Evolutionary conservation across 2,888 invertebrate genomes (phyloP).

Genomic region (Odontocerum albicorne): DNA sequence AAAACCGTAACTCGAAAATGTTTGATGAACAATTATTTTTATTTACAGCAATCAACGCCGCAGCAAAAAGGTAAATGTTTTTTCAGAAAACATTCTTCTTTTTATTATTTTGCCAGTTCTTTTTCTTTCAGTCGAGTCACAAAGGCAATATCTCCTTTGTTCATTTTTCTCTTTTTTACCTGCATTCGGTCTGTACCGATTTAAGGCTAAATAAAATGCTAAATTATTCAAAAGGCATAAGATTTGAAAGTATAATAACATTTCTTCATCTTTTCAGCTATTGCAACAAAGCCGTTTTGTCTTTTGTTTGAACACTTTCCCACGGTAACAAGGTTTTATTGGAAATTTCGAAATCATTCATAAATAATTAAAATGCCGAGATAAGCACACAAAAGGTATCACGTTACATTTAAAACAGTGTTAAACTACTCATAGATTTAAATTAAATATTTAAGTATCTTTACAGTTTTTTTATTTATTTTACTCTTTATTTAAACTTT

Average conservation of each 20-base stretch:
- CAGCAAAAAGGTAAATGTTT: background rate
- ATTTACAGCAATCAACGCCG: background rate
- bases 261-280: slow-evolving; percentile 25
- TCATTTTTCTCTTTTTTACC: slow-evolving; percentile 21
- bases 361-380: too few relatives aligned
- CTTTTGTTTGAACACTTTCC: too few relatives aligned
- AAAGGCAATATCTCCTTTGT: slow-evolving; percentile 11
- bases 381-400: too few relatives aligned
- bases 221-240: slow-evolving; percentile 35
- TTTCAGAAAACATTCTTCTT: background rate
- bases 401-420: too few relatives aligned
- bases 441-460: too few relatives aligned
- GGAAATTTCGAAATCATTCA: too few relatives aligned
- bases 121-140: background rate
- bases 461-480: too few relatives aligned
- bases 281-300: background rate
- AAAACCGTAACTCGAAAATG: too few relatives aligned
- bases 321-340: too few relatives aligned
- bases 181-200: slow-evolving; percentile 34
- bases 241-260: slow-evolving; percentile 36
- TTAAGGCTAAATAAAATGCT: slow-evolving; percentile 36
- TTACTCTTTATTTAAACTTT: too few relatives aligned
- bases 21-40: too few relatives aligned
- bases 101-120: background rate
- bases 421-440: too few relatives aligned